These are phyloP conservation scores for Lymantria dispar DNA, from an alignment of 2,888 invertebrate species.

Conservation along the genomic window DNA sequence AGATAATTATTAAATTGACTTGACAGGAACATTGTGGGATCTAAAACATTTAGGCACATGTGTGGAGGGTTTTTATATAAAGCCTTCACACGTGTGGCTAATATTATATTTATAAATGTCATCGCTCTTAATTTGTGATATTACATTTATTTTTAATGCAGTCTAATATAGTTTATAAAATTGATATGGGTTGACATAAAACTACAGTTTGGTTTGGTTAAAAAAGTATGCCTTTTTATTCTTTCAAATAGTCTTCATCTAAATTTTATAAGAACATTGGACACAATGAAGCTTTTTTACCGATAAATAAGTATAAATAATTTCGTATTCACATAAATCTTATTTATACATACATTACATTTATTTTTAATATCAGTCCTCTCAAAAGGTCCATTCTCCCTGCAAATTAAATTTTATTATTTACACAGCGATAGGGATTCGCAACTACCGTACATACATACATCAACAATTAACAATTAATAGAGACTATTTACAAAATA, in stretches of 20 bases:
- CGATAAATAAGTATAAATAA: conserved; percentile 83
- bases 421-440: conserved; percentile 82
- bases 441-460: conserved; percentile 81
- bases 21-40: too few species aligned
- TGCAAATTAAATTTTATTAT: conserved; percentile 81
- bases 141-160: background rate
- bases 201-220: conserved; percentile 74
- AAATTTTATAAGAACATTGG: conserved; percentile 83
- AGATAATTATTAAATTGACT: too few species aligned
- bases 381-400: conserved; percentile 83
- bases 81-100: too few species aligned
- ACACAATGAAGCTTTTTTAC: conserved; percentile 83
- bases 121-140: too few species aligned
- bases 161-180: background rate
- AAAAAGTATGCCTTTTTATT: conserved; percentile 83
- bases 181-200: conserved; percentile 26
- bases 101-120: too few species aligned
- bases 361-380: conserved; percentile 82
- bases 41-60: too few species aligned
- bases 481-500: conserved; percentile 82
- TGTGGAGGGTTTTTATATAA: too few species aligned
- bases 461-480: conserved; percentile 83
- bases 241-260: conserved; percentile 83
- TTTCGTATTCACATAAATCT: conserved; percentile 83
- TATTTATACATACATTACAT: conserved; percentile 82